These are phyloP conservation scores for Acrobasis consociella DNA, from an alignment of 2,888 invertebrate species.

Conservation along the genomic window DNA sequence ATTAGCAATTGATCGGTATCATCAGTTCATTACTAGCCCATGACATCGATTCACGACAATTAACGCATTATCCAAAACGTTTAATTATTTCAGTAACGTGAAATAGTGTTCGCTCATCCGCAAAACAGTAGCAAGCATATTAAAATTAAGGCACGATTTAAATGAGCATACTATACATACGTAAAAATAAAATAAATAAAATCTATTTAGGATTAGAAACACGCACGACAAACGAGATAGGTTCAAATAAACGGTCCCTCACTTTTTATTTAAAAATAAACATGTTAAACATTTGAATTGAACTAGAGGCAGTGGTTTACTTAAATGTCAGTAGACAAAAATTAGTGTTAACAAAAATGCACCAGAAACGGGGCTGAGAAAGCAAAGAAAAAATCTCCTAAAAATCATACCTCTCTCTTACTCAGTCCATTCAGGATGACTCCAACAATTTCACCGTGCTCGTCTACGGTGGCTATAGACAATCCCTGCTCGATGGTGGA, in stretches of 20 bases:
- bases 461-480: slow-evolving; percentile 85
- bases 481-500: slow-evolving; percentile 82
- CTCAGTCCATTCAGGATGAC: slow-evolving; percentile 80
- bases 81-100: slow-evolving; percentile 12
- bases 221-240: too few relatives aligned
- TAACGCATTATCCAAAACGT: slow-evolving; percentile 11
- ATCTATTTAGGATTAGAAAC: too few relatives aligned
- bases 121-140: neutral
- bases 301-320: too few relatives aligned
- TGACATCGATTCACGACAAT: slow-evolving; percentile 14
- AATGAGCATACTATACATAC: too few relatives aligned
- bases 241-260: too few relatives aligned
- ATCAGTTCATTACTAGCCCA: slow-evolving; percentile 13
- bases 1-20: slow-evolving; percentile 12
- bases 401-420: slow-evolving; percentile 56
- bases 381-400: too few relatives aligned
- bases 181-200: too few relatives aligned
- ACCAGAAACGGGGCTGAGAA: too few relatives aligned
- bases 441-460: slow-evolving; percentile 82
- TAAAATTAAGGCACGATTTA: slow-evolving; percentile 1
- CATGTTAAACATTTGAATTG: too few relatives aligned
- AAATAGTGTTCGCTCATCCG: neutral
- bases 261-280: too few relatives aligned
- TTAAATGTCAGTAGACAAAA: too few relatives aligned
- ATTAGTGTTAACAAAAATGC: too few relatives aligned